Evolutionary conservation across 2,888 invertebrate species (phyloP).

Genomic region (Drosophila diplacantha): DNA sequence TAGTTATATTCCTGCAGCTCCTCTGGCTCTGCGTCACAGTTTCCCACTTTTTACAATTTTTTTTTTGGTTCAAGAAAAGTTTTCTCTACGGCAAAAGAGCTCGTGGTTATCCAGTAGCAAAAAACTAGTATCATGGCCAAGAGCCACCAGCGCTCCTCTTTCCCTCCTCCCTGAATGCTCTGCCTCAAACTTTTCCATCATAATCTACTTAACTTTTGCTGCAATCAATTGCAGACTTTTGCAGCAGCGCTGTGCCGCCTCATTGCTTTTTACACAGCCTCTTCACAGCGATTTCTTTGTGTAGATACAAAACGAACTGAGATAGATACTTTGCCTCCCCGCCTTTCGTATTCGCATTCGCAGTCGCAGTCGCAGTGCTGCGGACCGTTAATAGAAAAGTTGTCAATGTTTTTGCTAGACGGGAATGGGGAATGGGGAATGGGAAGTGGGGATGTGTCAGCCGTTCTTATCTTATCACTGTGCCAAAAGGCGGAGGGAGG

Average conservation of each 20-base stretch:
- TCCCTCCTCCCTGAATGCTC: conserved; percentile 6
- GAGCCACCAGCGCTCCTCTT: conserved; percentile 9
- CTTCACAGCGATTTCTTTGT: conserved; percentile 58
- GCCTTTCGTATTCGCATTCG: conserved; percentile 26
- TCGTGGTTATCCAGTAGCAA: conserved; percentile 41
- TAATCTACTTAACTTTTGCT: conserved; percentile 73
- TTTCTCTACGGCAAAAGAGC: conserved; percentile 26
- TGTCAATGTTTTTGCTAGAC: conserved; percentile 51
- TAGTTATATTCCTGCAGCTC: conserved; percentile 15
- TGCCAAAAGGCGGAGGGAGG: conserved; percentile 2
- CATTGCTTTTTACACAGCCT: conserved; percentile 66
- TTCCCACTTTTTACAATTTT: background rate
- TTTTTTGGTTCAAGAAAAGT: conserved; percentile 33
- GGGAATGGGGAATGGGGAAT: too few relatives aligned
- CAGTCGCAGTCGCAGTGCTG: conserved; percentile 28
- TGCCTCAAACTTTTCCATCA: conserved; percentile 66
- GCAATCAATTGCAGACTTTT: conserved; percentile 67
- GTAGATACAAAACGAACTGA: conserved; percentile 38
- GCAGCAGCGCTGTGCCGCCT: conserved; percentile 51
- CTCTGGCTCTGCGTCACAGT: background rate
- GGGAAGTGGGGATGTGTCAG: conserved; percentile 39
- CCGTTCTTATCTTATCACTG: conserved; percentile 54
- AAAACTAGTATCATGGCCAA: conserved; percentile 38
- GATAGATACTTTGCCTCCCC: conserved; percentile 31
- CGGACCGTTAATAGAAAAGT: conserved; percentile 65